Percentiles rank a stretch among this genome's conserved stretches.
Evolutionary conservation across 2,888 invertebrate species (phyloP).

Genomic region (Microctonus hyperodae): DNA sequence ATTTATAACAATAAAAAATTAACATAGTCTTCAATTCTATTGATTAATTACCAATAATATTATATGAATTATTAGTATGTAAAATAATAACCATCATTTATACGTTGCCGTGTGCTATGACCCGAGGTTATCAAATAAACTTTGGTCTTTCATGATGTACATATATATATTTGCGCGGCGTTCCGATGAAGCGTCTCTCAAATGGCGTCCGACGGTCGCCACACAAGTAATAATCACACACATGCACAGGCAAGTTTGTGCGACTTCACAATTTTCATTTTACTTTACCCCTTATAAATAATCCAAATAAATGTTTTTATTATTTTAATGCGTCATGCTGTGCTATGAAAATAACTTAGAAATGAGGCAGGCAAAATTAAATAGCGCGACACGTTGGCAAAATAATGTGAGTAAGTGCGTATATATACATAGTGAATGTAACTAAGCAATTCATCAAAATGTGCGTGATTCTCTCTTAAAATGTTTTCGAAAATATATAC

Average conservation of each 20-base stretch:
- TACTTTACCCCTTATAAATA: not conserved
- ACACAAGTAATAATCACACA: not conserved
- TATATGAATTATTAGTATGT: not conserved
- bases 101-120: slow-evolving; percentile 20
- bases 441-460: too few species aligned
- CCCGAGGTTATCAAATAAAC: slow-evolving; percentile 35
- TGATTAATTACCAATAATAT: not conserved
- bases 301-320: not conserved
- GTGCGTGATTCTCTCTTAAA: too few species aligned
- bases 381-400: not conserved
- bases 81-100: slow-evolving; percentile 19
- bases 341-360: not conserved
- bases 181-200: slow-evolving; percentile 9
- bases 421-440: too few species aligned
- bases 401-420: too few species aligned
- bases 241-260: not conserved
- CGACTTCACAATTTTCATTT: too few species aligned
- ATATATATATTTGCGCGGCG: not conserved
- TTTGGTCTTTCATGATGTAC: slow-evolving; percentile 24
- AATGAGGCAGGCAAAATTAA: not conserved
- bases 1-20: not conserved
- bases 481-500: not conserved
- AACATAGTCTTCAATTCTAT: not conserved
- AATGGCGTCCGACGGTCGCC: slow-evolving; percentile 36
- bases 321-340: not conserved